Evolutionary conservation across 2,113 vertebrate species (phyloP).

Genomic region (Paralichthys olivaceus): DNA sequence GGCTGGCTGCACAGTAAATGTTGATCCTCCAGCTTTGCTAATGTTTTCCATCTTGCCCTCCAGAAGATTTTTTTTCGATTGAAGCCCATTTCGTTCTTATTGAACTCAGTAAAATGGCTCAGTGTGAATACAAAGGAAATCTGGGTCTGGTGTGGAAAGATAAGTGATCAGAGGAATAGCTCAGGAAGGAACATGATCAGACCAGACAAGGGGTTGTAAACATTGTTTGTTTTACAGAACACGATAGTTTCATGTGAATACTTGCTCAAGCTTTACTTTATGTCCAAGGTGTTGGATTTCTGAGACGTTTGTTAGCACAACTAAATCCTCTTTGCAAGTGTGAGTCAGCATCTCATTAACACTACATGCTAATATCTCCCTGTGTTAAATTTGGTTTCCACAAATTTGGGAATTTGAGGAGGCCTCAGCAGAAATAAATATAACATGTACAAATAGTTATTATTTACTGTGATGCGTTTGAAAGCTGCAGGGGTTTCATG

Average conservation of each 20-base stretch:
- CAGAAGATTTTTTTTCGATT: slow-evolving; percentile 46
- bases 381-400: slow-evolving; percentile 17
- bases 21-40: slow-evolving; percentile 36
- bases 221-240: slow-evolving; percentile 30
- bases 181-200: slow-evolving; percentile 45
- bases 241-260: slow-evolving; percentile 13
- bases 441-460: background rate
- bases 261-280: slow-evolving; percentile 8
- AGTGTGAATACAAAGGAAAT: slow-evolving; percentile 45
- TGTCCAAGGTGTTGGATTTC: slow-evolving; percentile 36
- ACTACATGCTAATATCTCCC: slow-evolving; percentile 36
- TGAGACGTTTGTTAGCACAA: slow-evolving; percentile 10
- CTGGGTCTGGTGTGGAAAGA: slow-evolving; percentile 55
- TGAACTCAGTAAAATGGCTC: slow-evolving; percentile 25
- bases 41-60: slow-evolving; percentile 44
- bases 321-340: slow-evolving; percentile 39
- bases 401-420: background rate
- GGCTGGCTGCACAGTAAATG: slow-evolving; percentile 40
- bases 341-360: slow-evolving; percentile 44
- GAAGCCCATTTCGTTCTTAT: slow-evolving; percentile 43
- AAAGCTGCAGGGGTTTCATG: slow-evolving; percentile 2
- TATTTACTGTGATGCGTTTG: background rate
- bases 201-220: slow-evolving; percentile 22
- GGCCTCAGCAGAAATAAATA: background rate
- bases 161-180: slow-evolving; percentile 58